Evolutionary conservation across 2,888 invertebrate genomes (phyloP), one percentile per base, ranked within the genome.

Genomic region (Siphlonurus alternatus): DNA sequence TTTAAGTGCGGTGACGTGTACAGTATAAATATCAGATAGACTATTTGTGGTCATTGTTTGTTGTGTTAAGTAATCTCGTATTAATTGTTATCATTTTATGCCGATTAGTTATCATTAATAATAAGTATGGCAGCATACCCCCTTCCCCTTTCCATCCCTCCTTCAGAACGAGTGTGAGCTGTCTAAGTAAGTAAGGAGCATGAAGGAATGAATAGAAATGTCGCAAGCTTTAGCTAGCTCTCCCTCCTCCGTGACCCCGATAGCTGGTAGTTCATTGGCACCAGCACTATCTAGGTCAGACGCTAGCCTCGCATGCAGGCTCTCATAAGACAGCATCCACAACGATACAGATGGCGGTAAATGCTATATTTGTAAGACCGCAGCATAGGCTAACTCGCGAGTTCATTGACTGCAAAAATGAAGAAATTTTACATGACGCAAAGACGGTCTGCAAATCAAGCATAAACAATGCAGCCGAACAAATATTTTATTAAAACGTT

Each of bases 401-500:
- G 56, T 56, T 56, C 56, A 56, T 56, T 56, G 56, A 56, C 56
- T 56, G 56, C 56, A 7, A n/a, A 38, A 38, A 22, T 56, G n/a
- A 22, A 22, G 56, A 56, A 56, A 56, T 56, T 38, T 56, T 56
- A 20, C 19, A 20, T 56, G 56, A 56, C 56, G 56, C n/a, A 56
- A 56, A 56, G 15, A 56, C 56, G 20, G 7, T 22, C 38, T 38
- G 15, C 38, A 38, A 38, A n/a, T n/a, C n/a, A n/a, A n/a, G n/a
- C n/a, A n/a, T n/a, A n/a, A n/a, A n/a, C n/a, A n/a, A n/a, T n/a
- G n/a, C n/a, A n/a, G n/a, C n/a, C n/a, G n/a, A n/a, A n/a, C n/a
- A n/a, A n/a, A n/a, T n/a, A n/a, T n/a, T n/a, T n/a, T n/a, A n/a
- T n/a, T n/a, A n/a, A n/a, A n/a, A n/a, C n/a, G n/a, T n/a, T n/a